Evolutionary conservation across 2,113 vertebrate species (phyloP).

Genomic region (Cyprinodon brontotheroides): DNA sequence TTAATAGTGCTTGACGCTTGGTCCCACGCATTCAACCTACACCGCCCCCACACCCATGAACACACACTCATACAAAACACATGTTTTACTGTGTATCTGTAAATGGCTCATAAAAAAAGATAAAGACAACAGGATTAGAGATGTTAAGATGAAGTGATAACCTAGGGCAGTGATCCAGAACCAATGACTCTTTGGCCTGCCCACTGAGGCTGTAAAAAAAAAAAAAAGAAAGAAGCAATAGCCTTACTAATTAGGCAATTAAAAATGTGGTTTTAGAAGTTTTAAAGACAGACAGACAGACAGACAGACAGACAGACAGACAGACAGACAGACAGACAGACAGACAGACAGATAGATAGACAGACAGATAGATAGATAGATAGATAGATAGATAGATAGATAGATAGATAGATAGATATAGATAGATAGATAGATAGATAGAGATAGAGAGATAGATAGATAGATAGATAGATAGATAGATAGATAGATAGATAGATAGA

Average conservation of each 20-base stretch:
- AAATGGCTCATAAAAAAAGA: constrained; percentile 30
- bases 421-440: no score
- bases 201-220: background rate
- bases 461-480: no score
- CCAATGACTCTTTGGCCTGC: background rate
- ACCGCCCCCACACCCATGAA: background rate
- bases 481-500: no score
- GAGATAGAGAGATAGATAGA: no score
- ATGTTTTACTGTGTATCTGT: constrained; percentile 11
- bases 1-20: constrained; percentile 52
- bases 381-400: no score
- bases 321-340: no score
- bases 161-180: background rate
- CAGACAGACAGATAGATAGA: no score
- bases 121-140: constrained; percentile 1
- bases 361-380: no score
- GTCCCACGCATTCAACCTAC: constrained; percentile 9
- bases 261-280: background rate
- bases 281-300: background rate
- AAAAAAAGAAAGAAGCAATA: background rate
- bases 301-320: no score
- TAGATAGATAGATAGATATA: no score
- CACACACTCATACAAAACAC: constrained; percentile 7
- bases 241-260: background rate
- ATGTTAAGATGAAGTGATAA: constrained; percentile 13